Percentiles rank a stretch among this genome's conserved stretches.
phyloP scores from a whole-genome alignment of 2,113 vertebrate genomes.

The Zosterops lateralis region DNA sequence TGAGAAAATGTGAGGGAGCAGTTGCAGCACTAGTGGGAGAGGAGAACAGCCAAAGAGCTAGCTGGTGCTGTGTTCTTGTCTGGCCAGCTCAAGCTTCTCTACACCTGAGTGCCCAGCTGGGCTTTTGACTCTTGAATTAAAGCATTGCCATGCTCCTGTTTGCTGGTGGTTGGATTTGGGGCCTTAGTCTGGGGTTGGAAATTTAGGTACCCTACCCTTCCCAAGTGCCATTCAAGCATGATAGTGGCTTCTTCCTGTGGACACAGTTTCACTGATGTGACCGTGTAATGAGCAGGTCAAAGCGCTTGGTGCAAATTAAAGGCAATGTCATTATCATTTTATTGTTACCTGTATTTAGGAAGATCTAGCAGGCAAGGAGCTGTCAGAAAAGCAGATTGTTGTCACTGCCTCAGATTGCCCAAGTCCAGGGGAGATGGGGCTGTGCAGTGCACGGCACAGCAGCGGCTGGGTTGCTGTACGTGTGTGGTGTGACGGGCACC shows the following conservation, averaged over 20 bases:
- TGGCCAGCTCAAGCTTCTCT: background rate
- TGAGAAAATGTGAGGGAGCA: background rate
- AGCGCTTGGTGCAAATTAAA: background rate
- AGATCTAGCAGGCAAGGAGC: background rate
- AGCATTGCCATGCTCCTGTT: background rate
- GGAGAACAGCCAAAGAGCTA: background rate
- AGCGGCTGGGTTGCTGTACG: rapidly evolving
- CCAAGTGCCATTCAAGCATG: background rate
- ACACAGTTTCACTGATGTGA: background rate
- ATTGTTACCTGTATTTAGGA: background rate
- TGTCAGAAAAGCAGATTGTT: background rate
- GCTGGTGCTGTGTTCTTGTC: rapidly evolving
- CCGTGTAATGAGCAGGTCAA: background rate
- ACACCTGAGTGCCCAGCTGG: rapidly evolving
- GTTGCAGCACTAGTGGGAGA: background rate
- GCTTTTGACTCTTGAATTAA: background rate
- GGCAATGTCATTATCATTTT: background rate
- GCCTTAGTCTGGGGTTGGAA: background rate
- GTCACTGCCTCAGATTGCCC: background rate
- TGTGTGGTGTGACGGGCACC: background rate
- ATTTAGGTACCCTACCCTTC: background rate
- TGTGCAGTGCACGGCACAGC: background rate
- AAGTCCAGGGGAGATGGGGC: background rate
- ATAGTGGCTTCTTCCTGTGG: background rate
- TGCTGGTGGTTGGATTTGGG: rapidly evolving